Evolutionary conservation across 2,113 vertebrate species (phyloP).

Genomic region (Salvelinus sp.): DNA sequence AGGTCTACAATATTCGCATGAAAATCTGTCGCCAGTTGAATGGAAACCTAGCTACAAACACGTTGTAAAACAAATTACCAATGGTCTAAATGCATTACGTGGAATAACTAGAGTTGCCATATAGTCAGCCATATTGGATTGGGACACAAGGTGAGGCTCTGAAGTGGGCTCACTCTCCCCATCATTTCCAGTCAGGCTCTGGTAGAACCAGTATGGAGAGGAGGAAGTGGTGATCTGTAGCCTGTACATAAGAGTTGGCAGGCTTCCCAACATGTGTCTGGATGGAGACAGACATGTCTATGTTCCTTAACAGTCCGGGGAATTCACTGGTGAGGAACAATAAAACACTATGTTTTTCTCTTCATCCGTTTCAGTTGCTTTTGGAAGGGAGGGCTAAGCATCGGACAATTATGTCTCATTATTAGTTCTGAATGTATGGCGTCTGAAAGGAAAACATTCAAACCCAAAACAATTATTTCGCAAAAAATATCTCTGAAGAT

Average conservation of each 20-base stretch:
- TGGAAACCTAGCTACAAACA: slow-evolving; percentile 22
- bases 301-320: slow-evolving; percentile 17
- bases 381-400: neutral
- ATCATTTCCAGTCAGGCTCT: slow-evolving; percentile 27
- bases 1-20: no score
- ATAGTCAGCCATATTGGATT: slow-evolving; percentile 23
- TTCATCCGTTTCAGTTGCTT: slow-evolving; percentile 4
- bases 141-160: neutral
- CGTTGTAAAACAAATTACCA: slow-evolving; percentile 36
- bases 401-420: slow-evolving; percentile 20
- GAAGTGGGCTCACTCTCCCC: neutral
- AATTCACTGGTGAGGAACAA: slow-evolving; percentile 7
- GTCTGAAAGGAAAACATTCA: slow-evolving; percentile 18
- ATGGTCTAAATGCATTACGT: slow-evolving; percentile 22
- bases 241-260: slow-evolving; percentile 7
- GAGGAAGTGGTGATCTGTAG: slow-evolving; percentile 15
- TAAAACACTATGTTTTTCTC: slow-evolving; percentile 1
- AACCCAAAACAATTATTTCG: slow-evolving; percentile 26
- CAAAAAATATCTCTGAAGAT: slow-evolving; percentile 26
- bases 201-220: slow-evolving; percentile 3
- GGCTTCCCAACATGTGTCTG: slow-evolving; percentile 13
- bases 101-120: slow-evolving; percentile 22
- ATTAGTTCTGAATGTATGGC: slow-evolving; percentile 40
- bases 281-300: slow-evolving; percentile 9
- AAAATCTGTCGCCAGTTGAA: no score